These are phyloP conservation scores for Acleris literana DNA, from an alignment of 2,888 invertebrate genomes.

Conservation along the genomic window DNA sequence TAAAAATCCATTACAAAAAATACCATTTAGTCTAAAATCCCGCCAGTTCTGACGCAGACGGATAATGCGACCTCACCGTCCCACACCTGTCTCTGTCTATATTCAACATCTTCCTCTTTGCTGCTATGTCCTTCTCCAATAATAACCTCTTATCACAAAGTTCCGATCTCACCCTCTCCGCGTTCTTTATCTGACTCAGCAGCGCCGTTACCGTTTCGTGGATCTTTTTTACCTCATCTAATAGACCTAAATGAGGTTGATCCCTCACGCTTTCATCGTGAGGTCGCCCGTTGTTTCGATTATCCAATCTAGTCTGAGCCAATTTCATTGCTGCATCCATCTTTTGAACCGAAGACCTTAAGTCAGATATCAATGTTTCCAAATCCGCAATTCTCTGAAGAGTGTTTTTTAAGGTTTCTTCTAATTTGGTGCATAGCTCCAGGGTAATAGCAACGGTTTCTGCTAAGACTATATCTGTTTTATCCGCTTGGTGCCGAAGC, in stretches of 20 bases:
- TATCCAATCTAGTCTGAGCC: conserved; percentile 93
- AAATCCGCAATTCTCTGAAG: conserved; percentile 89
- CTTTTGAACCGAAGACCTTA: conserved; percentile 87
- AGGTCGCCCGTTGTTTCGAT: conserved; percentile 87
- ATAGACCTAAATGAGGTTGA: conserved; percentile 89
- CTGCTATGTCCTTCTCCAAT: conserved; percentile 87
- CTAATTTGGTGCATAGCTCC: conserved; percentile 87
- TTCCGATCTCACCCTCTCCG: conserved; percentile 81
- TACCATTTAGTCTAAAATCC: conserved; percentile 66
- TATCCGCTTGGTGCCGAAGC: conserved; percentile 91
- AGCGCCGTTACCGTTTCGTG: conserved; percentile 87
- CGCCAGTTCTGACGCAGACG: conserved; percentile 86
- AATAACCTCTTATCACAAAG: conserved; percentile 83
- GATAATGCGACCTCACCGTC: conserved; percentile 87
- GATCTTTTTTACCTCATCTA: conserved; percentile 89
- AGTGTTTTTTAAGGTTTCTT: conserved; percentile 87
- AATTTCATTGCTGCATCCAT: conserved; percentile 94
- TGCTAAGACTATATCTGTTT: conserved; percentile 89
- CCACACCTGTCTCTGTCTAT: conserved; percentile 87
- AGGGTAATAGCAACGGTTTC: conserved; percentile 90
- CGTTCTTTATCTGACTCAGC: conserved; percentile 85
- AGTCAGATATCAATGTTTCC: conserved; percentile 88
- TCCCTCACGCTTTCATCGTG: conserved; percentile 94
- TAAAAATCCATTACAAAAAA: not conserved
- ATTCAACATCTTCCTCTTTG: conserved; percentile 87